phyloP scores from a whole-genome alignment of 2,113 vertebrate species.

The Stictonetta naevosa region DNA sequence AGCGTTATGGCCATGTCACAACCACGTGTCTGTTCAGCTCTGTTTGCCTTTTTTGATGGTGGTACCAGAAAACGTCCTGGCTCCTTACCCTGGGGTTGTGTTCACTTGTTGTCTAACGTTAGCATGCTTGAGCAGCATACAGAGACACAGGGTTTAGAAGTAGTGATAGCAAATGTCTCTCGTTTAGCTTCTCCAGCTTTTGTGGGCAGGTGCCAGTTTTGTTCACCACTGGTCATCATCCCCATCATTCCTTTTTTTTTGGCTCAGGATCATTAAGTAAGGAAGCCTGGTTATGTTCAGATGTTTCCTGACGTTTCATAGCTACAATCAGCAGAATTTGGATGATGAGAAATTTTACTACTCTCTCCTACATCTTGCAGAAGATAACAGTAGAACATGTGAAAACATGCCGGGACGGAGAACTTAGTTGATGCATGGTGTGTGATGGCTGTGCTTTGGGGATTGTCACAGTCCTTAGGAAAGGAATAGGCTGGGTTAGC shows the following conservation, averaged over 20 bases:
- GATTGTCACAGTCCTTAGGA: background rate
- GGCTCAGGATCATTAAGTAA: background rate
- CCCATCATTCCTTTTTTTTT: background rate
- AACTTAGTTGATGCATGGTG: background rate
- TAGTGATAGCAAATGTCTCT: background rate
- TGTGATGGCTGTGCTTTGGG: background rate
- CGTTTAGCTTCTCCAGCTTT: background rate
- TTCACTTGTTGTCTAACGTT: background rate
- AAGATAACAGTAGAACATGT: background rate
- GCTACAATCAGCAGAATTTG: background rate
- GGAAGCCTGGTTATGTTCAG: background rate
- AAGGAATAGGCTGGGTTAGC: background rate
- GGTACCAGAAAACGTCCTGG: background rate
- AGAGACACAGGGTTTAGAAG: background rate
- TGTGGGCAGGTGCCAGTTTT: background rate
- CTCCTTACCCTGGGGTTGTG: background rate
- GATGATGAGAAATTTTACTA: background rate
- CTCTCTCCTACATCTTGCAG: accelerated
- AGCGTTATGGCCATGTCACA: background rate
- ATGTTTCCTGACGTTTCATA: background rate
- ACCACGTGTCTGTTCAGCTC: background rate
- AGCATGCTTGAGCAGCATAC: background rate
- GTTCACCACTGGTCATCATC: background rate
- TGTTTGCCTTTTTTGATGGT: background rate
- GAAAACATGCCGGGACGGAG: background rate